phyloP scores from a whole-genome alignment of 2,888 invertebrate species.

The Capitulum mitella region DNA sequence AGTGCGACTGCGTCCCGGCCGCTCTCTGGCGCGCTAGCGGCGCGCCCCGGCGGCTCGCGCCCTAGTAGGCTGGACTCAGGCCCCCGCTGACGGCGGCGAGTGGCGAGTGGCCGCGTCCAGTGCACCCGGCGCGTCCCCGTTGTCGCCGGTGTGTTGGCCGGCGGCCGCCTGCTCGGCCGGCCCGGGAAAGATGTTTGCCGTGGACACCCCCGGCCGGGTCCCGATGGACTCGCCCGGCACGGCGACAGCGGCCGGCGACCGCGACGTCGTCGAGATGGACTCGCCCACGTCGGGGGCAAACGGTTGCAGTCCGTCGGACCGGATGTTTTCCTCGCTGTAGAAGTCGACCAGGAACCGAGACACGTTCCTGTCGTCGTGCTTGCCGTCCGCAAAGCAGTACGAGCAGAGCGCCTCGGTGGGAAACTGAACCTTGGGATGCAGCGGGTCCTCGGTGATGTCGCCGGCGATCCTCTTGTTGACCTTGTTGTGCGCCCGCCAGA shows the following conservation, averaged over 20 bases:
- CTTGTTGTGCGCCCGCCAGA: slow-evolving; percentile 90
- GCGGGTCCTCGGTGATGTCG: slow-evolving; percentile 81
- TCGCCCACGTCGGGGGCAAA: neutral
- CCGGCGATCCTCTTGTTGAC: slow-evolving; percentile 82
- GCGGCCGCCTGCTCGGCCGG: too few relatives aligned
- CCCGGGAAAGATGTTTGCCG: too few relatives aligned
- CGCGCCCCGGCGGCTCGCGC: too few relatives aligned
- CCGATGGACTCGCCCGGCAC: neutral
- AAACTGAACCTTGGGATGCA: slow-evolving; percentile 80
- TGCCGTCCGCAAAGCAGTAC: slow-evolving; percentile 48
- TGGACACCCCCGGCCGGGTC: too few relatives aligned
- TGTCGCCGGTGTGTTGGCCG: too few relatives aligned
- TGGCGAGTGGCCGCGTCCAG: too few relatives aligned
- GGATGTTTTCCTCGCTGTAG: neutral
- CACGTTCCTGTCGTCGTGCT: neutral
- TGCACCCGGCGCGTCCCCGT: too few relatives aligned
- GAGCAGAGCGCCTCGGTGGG: slow-evolving; percentile 63
- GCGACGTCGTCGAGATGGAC: neutral
- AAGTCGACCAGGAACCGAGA: neutral
- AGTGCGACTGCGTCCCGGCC: too few relatives aligned
- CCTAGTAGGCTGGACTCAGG: too few relatives aligned
- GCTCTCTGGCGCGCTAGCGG: too few relatives aligned
- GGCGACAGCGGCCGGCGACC: neutral
- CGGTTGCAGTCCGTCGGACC: neutral
- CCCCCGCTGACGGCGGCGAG: too few relatives aligned